Conservation (phyloP, 2,797 vertebrate genomes). For the Semotilus atromaculatus region DNA sequence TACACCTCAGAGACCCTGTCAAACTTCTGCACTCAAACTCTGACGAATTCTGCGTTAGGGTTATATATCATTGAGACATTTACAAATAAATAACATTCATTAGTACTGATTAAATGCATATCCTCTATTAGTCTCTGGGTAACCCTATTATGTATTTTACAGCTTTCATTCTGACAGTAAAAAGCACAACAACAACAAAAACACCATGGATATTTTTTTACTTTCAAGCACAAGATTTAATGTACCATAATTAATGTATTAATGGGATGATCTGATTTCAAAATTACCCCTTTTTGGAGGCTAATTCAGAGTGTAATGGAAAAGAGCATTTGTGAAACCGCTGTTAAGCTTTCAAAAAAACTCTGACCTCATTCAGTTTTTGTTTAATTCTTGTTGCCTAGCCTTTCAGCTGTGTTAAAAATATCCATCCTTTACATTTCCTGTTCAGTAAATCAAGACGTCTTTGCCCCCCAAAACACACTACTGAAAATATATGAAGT, state of each 20-base stretch:
- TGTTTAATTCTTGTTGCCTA: slow-evolving; percentile 17
- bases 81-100: background rate
- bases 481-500: slow-evolving; percentile 17
- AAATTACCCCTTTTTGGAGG: slow-evolving; percentile 20
- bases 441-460: background rate
- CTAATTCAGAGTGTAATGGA: slow-evolving; percentile 29
- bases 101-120: background rate
- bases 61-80: slow-evolving; percentile 3
- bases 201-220: background rate
- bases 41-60: background rate
- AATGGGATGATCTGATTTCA: slow-evolving; percentile 30
- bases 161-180: slow-evolving; percentile 1
- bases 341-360: slow-evolving; percentile 15
- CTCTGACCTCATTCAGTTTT: slow-evolving; percentile 6
- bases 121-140: background rate
- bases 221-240: slow-evolving; percentile 10
- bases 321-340: slow-evolving; percentile 8
- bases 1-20: slow-evolving; percentile 35
- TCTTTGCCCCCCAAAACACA: background rate
- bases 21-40: slow-evolving; percentile 25
- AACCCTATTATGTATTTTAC: slow-evolving; percentile 10
- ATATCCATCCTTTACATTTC: background rate
- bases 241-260: slow-evolving; percentile 33
- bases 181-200: background rate
- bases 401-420: background rate